These are phyloP conservation scores for Hirundo rustica DNA, from an alignment of 2,797 vertebrate genomes.

Conservation along the genomic window DNA sequence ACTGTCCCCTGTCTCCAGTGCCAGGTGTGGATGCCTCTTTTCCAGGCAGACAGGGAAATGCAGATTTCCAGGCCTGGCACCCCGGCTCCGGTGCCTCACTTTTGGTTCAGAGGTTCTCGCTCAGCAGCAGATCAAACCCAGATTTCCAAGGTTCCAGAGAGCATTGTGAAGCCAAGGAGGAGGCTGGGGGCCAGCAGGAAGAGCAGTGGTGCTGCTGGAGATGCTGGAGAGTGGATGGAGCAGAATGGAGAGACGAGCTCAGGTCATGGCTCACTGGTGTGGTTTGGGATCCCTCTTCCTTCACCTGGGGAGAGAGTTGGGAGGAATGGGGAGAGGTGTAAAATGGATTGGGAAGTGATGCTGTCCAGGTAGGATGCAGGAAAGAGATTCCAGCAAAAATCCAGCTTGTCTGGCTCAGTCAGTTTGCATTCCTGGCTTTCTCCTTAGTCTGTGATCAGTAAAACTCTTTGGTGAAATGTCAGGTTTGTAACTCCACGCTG, in stretches of 20 bases:
- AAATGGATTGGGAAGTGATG: not conserved
- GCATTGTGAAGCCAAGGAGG: not conserved
- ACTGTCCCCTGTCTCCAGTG: not conserved
- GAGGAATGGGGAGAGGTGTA: not conserved
- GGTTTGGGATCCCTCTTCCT: not conserved
- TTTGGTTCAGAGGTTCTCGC: not conserved
- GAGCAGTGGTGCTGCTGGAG: not conserved
- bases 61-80: not conserved
- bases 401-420: not conserved
- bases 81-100: rapidly evolving
- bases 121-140: not conserved
- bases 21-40: not conserved
- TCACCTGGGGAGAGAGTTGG: not conserved
- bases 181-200: not conserved
- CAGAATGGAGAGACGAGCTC: not conserved
- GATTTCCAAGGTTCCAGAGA: not conserved
- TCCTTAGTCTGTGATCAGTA: not conserved
- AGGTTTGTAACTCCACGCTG: not conserved
- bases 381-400: not conserved
- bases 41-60: not conserved
- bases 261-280: rapidly evolving
- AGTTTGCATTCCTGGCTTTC: not conserved
- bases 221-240: not conserved
- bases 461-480: not conserved
- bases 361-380: not conserved